Percentiles rank a stretch among this genome's conserved stretches.
Conservation (phyloP, 2,888 invertebrate species). For the Boloria euphrosyne region DNA sequence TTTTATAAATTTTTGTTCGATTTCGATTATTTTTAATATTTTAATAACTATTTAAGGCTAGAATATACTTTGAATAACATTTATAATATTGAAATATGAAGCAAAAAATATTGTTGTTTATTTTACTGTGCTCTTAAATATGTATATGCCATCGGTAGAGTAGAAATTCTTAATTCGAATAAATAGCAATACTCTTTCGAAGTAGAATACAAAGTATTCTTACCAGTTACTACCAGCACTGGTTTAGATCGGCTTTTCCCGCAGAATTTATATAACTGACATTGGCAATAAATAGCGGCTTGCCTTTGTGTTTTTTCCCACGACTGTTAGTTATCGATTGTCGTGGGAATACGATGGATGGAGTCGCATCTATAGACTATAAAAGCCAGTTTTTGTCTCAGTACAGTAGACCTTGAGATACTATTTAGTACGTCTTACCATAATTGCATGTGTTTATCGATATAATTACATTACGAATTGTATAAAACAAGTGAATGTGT, state of each 20-base stretch:
- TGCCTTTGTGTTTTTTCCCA: slow-evolving; percentile 63
- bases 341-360: slow-evolving; percentile 47
- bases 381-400: slow-evolving; percentile 30
- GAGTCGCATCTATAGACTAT: slow-evolving; percentile 27
- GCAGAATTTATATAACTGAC: slow-evolving; percentile 60
- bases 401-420: slow-evolving; percentile 25
- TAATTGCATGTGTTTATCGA: slow-evolving; percentile 20
- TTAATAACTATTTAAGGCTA: too few species aligned
- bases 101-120: too few species aligned
- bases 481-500: not conserved
- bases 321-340: slow-evolving; percentile 58
- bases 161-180: not conserved
- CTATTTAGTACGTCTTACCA: slow-evolving; percentile 28
- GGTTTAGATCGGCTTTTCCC: slow-evolving; percentile 62
- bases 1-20: too few species aligned
- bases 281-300: slow-evolving; percentile 62
- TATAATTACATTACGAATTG: slow-evolving; percentile 9
- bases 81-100: too few species aligned
- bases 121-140: too few species aligned
- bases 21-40: too few species aligned
- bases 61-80: too few species aligned
- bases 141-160: too few species aligned
- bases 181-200: slow-evolving; percentile 4
- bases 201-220: slow-evolving; percentile 13
- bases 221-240: slow-evolving; percentile 28